Conservation (phyloP, 2,113 vertebrate species). For the Lagenorhynchus albirostris region DNA sequence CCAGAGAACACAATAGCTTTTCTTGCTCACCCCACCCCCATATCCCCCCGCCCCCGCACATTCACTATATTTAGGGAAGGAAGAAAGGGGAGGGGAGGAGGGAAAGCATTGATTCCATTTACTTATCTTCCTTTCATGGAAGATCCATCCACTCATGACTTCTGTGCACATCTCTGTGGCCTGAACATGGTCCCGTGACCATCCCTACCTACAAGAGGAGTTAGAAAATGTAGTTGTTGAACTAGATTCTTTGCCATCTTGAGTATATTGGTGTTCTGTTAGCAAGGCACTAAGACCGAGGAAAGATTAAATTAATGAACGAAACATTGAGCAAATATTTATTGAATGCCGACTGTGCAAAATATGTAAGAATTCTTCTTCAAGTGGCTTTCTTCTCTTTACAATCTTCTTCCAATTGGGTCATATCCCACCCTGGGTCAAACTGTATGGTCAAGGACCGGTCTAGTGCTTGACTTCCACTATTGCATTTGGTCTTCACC, state of each 20-base stretch:
- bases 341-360: not conserved
- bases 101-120: not conserved
- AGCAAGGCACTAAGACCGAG: not conserved
- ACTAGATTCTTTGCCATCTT: not conserved
- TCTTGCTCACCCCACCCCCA: not conserved
- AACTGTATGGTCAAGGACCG: not conserved
- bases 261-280: not conserved
- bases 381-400: not conserved
- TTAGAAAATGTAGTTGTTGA: not conserved
- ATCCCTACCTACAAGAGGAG: not conserved
- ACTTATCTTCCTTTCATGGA: not conserved
- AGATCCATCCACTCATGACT: not conserved
- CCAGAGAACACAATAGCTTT: not conserved
- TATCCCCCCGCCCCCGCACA: rapidly evolving
- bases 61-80: not conserved
- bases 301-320: not conserved
- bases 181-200: not conserved
- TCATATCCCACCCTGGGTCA: not conserved
- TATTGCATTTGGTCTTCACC: not conserved
- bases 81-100: not conserved
- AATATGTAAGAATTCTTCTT: not conserved
- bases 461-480: not conserved
- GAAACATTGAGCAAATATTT: not conserved
- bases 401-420: not conserved
- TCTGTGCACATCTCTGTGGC: not conserved